Base-by-base conservation (phyloP, 1,140 invertebrate genomes). In the Listronotus oregonensis region DNA sequence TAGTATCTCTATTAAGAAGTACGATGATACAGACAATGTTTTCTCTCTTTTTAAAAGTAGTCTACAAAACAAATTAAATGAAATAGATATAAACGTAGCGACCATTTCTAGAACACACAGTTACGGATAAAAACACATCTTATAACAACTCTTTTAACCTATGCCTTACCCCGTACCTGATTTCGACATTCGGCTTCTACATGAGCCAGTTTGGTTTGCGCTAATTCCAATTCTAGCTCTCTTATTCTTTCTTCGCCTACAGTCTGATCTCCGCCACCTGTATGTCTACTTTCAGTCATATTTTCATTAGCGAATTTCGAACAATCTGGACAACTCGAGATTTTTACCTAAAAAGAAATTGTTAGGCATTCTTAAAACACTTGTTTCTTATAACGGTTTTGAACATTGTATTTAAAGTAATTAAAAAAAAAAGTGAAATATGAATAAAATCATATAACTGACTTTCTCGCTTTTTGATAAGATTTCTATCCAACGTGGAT, bases 141-240 rank as follows among this genome's bases (percentile, higher is more conserved):
- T 5, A 27, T 5, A 27, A n/a, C n/a, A 27, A 27, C 21, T 3
- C 21, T 27, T 27, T 27, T 27, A 27, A 27, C 42, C 9, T 40
- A 17, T 12, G 15, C 14, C 21, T 15, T 11, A 7, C 11, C 27
- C n/a, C 31, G 69, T 77, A 92, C 92, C 84, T 97, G 95, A 84
- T 96, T 98, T 73, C 90, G 89, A 82, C 97, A 99, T 81, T 98
- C 93, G 0, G 95, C 92, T 82, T 99, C 95, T 3, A 99, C 97
- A 57, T 98, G 89, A 0, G 95, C 95, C 66, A 99, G 82, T 78
- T 99, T 99, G 0, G 96, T 96, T 77, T 96, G 92, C 4, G 96
- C 97, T 59, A 99, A 80, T 77, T 99, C 96, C 50, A 98, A 81
- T 78, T 99, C 97, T 18, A 99, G 81, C 78, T 97, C 95, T 10